Base-by-base conservation (phyloP, 2,113 vertebrate species). In the Natator depressus region DNA sequence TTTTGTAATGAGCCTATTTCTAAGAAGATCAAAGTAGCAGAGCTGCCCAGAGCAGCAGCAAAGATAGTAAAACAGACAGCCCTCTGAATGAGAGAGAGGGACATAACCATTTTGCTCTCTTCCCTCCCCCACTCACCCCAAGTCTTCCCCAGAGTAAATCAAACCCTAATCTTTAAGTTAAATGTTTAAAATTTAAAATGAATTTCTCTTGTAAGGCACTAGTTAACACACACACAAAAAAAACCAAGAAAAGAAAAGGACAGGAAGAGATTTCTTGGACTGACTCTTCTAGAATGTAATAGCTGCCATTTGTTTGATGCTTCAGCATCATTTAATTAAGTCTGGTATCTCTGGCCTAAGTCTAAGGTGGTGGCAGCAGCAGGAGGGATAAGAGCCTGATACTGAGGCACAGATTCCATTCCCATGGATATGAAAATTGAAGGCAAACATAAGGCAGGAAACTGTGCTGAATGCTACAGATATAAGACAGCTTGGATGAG, bases 381-480 rank as follows among this genome's bases (percentile, higher is more conserved):
- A 42, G 72, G 88, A 93, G 65, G 90, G 93, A 90, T 5, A 87
- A 31, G 80, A 85, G 87, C 55, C 81, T 76, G 47, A 94, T 82
- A 86, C 82, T 92, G 27, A 53, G 65, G 59, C 88, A 62, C 84
- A 91, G 95, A 98, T 98, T 98, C 96, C 96, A 96, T 98, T 98
- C 98, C 98, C 98, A 98, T 97, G 98, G 98, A 97, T 96, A 94
- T 98, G 98, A 98, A 98, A 98, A 98, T 97, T 98, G 98, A 98
- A 98, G 97, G 94, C 93, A 95, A 97, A 97, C 95, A 98, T 57
- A 94, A 62, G 86, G 93, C 97, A 98, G 98, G 98, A 98, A 98
- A 95, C 96, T 91, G 89, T 3, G 85, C 93, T 25, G 50, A 94
- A 91, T 1, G 22, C 86, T 91, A 94, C 1, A 1, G 95, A 95